phyloP scores from a whole-genome alignment of 2,113 vertebrate species.

The Hippopotamus amphibius region DNA sequence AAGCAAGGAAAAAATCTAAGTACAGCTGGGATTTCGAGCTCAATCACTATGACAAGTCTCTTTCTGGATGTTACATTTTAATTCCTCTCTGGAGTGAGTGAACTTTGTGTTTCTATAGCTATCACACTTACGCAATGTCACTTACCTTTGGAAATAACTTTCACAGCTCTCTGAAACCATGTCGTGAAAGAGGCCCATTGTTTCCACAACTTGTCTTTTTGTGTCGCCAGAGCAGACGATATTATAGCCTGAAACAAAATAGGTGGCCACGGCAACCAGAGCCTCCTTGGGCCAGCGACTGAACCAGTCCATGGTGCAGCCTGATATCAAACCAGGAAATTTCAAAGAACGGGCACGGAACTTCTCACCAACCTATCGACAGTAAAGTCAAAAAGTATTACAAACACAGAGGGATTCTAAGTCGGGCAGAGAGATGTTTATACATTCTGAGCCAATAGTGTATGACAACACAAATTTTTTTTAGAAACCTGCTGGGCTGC shows the following conservation, averaged over 20 bases:
- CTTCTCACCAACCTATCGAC: conserved; percentile 88
- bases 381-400: not conserved
- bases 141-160: conserved; percentile 89
- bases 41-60: not conserved
- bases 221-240: conserved; percentile 86
- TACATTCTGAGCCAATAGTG: not conserved
- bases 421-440: not conserved
- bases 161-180: conserved; percentile 89
- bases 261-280: conserved; percentile 87
- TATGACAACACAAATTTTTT: not conserved
- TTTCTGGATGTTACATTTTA: not conserved
- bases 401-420: not conserved
- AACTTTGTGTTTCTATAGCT: not conserved
- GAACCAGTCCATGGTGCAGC: conserved; percentile 91
- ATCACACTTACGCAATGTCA: not conserved
- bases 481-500: not conserved
- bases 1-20: conserved; percentile 32
- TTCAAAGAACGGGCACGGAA: conserved; percentile 89
- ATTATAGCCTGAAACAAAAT: conserved; percentile 86
- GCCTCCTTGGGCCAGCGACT: conserved; percentile 89
- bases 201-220: conserved; percentile 87
- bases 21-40: not conserved
- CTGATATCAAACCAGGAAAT: conserved; percentile 90
- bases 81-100: not conserved
- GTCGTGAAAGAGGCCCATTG: conserved; percentile 89